Evolutionary conservation across 2,797 vertebrate genomes (phyloP), one percentile per base, ranked within the genome.

Genomic region (Ctenopoma kingsleyae): DNA sequence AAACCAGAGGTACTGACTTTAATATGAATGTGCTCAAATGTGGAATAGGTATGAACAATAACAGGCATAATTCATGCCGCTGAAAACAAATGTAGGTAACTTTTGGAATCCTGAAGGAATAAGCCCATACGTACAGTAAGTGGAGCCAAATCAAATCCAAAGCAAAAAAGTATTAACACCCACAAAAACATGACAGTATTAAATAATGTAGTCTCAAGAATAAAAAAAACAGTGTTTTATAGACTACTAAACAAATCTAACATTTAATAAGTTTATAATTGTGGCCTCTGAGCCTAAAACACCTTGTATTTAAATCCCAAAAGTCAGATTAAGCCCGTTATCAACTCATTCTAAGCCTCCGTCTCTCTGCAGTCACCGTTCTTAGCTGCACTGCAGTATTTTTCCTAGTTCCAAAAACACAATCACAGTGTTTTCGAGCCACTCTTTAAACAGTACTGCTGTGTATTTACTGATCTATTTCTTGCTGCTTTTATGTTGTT

Each of bases 381-480:
- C 77, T 60, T 38, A 38, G 49, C 61, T 63, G 62, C 64, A 60
- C 59, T 69, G 79, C 78, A 58, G 44, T 75, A 58, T 82, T 83
- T 82, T 82, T 64, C 75, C 84, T 80, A 63, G 68, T 66, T 78
- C 67, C 70, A 64, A 49, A 82, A 87, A 79, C 67, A 78, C 83
- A 84, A 63, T 63, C 64, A 53, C 44, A 63, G 71, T 81, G 71
- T 83, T 87, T 88, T 74, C 43, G 47, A 80, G 79, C 78, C 72
- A 17, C 80, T 90, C 87, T 89, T 87, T 90, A 81, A 91, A 91
- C 84, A 87, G 52, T 1, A 68, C 82, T 77, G 78, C 86, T 70
- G 82, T 87, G 86, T 90, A 85, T 92, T 90, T 93, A 87, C 86
- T 87, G 84, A 89, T 91, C 81, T 89, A 81, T 88, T 91, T 90